These are phyloP conservation scores for Apotomis capreana DNA, from an alignment of 2,888 invertebrate genomes.

Conservation along the genomic window DNA sequence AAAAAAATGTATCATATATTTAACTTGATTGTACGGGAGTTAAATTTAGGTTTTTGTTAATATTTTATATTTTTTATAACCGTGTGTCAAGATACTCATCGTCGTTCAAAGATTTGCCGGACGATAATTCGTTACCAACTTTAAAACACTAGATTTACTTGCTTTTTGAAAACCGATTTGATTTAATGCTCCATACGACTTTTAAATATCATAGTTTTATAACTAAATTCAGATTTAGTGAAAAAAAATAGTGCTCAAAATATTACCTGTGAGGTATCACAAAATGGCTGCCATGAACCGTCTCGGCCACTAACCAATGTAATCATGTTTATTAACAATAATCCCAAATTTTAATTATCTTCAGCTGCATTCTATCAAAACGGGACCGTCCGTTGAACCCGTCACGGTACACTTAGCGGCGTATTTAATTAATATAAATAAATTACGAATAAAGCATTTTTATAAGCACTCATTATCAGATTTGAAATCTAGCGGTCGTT, in stretches of 20 bases:
- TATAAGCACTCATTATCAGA: conserved; percentile 42
- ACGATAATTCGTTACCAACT: too few species aligned
- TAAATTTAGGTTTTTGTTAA: too few species aligned
- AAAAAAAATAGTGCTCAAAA: not conserved
- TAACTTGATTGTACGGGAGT: too few species aligned
- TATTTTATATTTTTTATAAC: too few species aligned
- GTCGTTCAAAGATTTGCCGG: too few species aligned
- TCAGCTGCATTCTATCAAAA: conserved; percentile 38
- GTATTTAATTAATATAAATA: conserved; percentile 43
- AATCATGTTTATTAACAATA: conserved; percentile 33
- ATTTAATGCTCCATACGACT: too few species aligned
- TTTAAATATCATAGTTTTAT: too few species aligned
- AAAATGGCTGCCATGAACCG: conserved; percentile 4
- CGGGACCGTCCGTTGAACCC: conserved; percentile 39
- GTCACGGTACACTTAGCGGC: conserved; percentile 40
- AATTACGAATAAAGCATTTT: conserved; percentile 43
- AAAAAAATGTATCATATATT: too few species aligned
- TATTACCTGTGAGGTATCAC: not conserved
- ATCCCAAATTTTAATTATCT: conserved; percentile 37
- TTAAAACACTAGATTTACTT: too few species aligned
- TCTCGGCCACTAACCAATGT: not conserved
- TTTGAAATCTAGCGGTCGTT: conserved; percentile 33
- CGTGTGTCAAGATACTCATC: too few species aligned
- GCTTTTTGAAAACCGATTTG: too few species aligned
- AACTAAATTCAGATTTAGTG: not conserved